Evolutionary conservation across 2,888 invertebrate species (phyloP), one percentile per base, ranked within the genome.

Genomic region (Tubiluchus corallicola): DNA sequence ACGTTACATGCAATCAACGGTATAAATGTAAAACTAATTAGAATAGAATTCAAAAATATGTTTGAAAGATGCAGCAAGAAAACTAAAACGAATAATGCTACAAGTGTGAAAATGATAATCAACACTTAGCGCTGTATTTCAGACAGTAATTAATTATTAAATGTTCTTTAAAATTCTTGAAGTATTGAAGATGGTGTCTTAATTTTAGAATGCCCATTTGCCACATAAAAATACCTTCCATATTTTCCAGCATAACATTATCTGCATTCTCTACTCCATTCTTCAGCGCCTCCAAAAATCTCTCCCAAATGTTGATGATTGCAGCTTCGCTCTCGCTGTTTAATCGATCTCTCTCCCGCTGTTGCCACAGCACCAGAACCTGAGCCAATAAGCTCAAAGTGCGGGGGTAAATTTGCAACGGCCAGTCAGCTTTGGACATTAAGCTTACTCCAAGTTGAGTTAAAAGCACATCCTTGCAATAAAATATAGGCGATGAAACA

Each of bases 231-330:
- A 9, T 29, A 76, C 78, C 78, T 72, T 81, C 80, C 29, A 29
- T 29, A n/a, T 58, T 74, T 76, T 56, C 79, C 79, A 20, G 74
- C 71, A 54, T 79, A 79, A 2, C 46, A 47, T 2, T n/a, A 74
- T 70, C 38, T 71, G 72, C 62, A 59, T 76, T 77, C 52, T 79
- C 67, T 4, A 88, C 82, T 54, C 81, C 83, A 58, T 84, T 82
- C 3, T 83, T 82, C 45, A 94, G 68, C 0, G 88, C 87, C 56
- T 82, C 81, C 5, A 92, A 76, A 16, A 90, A 71, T 58, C 84
- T 74, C 61, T 83, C 81, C 87, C 92, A 90, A 60, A 92, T 85
- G 42, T 80, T 78, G 37, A 88, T 76, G 52, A 88, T 85, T 19
- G 81, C 78, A 20, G 80, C 78, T 68, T 92, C 90, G 54, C 84